phyloP scores from a whole-genome alignment of 2,113 vertebrate species.

The Gobio gobio region DNA sequence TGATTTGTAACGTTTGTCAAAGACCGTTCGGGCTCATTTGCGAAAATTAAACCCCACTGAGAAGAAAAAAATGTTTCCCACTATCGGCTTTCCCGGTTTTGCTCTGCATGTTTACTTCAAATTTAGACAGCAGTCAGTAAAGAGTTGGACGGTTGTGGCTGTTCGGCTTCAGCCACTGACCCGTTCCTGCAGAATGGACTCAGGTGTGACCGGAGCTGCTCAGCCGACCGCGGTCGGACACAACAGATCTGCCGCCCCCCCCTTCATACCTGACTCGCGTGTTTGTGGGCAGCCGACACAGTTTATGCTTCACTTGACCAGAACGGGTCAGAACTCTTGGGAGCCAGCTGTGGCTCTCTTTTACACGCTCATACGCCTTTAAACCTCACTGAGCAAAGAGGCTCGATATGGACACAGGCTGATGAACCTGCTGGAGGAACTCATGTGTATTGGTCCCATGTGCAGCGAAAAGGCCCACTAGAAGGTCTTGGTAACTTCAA shows the following conservation, averaged over 20 bases:
- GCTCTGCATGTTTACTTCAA: slow-evolving; percentile 23
- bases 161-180: slow-evolving; percentile 10
- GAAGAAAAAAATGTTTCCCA: background rate
- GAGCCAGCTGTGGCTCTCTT: slow-evolving; percentile 43
- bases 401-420: slow-evolving; percentile 18
- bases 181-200: slow-evolving; percentile 24
- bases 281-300: slow-evolving; percentile 6
- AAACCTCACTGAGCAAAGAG: slow-evolving; percentile 41
- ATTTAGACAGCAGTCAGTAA: background rate
- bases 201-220: slow-evolving; percentile 32
- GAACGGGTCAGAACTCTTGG: slow-evolving; percentile 32
- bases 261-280: slow-evolving; percentile 5
- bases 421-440: slow-evolving; percentile 18
- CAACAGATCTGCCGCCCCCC: slow-evolving; percentile 26
- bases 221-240: slow-evolving; percentile 5
- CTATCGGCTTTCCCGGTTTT: background rate
- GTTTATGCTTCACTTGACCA: slow-evolving; percentile 40
- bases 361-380: slow-evolving; percentile 30
- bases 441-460: background rate
- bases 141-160: background rate
- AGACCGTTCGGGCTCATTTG: slow-evolving; percentile 28
- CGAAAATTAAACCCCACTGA: slow-evolving; percentile 31
- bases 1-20: slow-evolving; percentile 29
- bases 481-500: slow-evolving; percentile 5
- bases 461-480: slow-evolving; percentile 1